These are phyloP conservation scores for Lepidocyrtoides sp. DNA, from an alignment of 2,888 invertebrate genomes.

Conservation along the genomic window DNA sequence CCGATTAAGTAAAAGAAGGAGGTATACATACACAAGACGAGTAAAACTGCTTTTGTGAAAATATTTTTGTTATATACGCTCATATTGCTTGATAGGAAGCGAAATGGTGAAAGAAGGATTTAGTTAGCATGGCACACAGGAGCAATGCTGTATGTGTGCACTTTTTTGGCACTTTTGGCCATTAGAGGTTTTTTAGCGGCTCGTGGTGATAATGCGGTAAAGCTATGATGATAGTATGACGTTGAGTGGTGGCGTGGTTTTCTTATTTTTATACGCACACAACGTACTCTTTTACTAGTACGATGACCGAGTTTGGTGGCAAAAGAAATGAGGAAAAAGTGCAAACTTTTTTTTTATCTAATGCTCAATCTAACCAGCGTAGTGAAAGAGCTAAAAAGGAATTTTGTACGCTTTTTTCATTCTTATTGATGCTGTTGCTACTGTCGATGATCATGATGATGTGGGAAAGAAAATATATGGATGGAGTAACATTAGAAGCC, in stretches of 20 bases:
- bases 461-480: slow-evolving; percentile 26
- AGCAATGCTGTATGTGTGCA: not conserved
- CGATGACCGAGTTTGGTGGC: slow-evolving; percentile 26
- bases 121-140: not conserved
- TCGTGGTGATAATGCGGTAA: slow-evolving; percentile 72
- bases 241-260: slow-evolving; percentile 32
- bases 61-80: not conserved
- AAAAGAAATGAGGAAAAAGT: not conserved
- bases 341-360: too few relatives aligned
- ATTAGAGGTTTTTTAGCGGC: slow-evolving; percentile 72
- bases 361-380: not conserved
- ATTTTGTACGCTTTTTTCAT: not conserved
- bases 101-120: slow-evolving; percentile 37
- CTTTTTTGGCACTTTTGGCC: slow-evolving; percentile 73
- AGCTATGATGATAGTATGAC: slow-evolving; percentile 63
- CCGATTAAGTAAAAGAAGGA: not conserved
- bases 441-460: slow-evolving; percentile 8
- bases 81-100: not conserved
- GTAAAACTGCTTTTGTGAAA: not conserved
- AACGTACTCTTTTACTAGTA: not conserved
- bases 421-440: slow-evolving; percentile 19
- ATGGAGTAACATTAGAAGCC: slow-evolving; percentile 4
- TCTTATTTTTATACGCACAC: not conserved
- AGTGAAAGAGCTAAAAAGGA: not conserved
- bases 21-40: not conserved